A percentile compares a stretch with the other conserved stretches of the same genome.
Evolutionary conservation across 2,888 invertebrate genomes (phyloP).

Genomic region (Noctua comes): DNA sequence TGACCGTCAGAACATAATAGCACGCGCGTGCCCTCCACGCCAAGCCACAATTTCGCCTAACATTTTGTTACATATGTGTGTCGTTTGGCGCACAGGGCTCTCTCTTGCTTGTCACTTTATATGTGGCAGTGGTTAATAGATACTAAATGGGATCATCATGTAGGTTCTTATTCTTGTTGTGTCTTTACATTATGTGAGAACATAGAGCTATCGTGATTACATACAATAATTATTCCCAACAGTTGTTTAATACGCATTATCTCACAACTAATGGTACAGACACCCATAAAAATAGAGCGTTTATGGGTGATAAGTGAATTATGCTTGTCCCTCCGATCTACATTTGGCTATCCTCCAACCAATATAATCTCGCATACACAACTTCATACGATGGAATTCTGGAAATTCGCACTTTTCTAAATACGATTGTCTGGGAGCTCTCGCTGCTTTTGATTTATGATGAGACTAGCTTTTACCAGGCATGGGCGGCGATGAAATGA

Average conservation of each 20-base stretch:
- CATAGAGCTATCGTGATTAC: not conserved
- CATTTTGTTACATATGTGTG: no score
- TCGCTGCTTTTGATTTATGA: constrained; percentile 55
- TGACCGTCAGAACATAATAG: no score
- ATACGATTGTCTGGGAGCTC: constrained; percentile 59
- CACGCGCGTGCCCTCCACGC: no score
- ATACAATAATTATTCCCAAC: constrained; percentile 20
- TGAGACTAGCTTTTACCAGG: constrained; percentile 5
- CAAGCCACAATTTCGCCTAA: no score
- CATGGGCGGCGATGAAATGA: constrained; percentile 2
- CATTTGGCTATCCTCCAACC: constrained; percentile 77
- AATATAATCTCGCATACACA: constrained; percentile 64
- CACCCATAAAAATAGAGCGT: constrained; percentile 56
- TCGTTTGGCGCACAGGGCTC: no score
- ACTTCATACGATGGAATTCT: constrained; percentile 64
- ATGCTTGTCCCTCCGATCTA: constrained; percentile 68
- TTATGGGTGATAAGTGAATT: constrained; percentile 69
- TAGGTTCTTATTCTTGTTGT: not conserved
- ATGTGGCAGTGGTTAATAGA: no score
- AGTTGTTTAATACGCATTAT: constrained; percentile 26
- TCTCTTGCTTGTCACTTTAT: no score
- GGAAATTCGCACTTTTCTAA: constrained; percentile 70
- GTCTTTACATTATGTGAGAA: not conserved
- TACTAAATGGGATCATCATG: not conserved
- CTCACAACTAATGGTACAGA: constrained; percentile 42